A percentile compares a stretch with the other conserved stretches of the same genome.
Conservation (phyloP, 1,140 invertebrate species). For the Drosophila bipectinata region DNA sequence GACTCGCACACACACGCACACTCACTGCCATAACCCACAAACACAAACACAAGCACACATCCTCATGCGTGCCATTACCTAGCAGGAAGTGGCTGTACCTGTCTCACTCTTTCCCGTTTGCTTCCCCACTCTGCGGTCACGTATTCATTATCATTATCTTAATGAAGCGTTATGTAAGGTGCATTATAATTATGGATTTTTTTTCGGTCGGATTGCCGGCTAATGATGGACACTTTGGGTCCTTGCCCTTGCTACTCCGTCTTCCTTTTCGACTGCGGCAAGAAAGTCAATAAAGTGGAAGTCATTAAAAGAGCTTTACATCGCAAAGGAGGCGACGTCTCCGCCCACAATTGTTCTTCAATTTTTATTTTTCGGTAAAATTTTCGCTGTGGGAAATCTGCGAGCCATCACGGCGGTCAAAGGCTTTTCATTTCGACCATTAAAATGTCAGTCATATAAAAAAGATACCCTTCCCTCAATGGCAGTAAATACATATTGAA, state of each 20-base stretch:
- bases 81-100: slow-evolving; percentile 48
- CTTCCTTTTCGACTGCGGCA: slow-evolving; percentile 19
- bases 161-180: slow-evolving; percentile 81
- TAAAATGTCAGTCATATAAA: slow-evolving; percentile 61
- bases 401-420: slow-evolving; percentile 13
- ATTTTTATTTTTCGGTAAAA: slow-evolving; percentile 16
- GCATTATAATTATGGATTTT: slow-evolving; percentile 81
- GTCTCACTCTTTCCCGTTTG: not conserved
- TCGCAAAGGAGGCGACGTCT: slow-evolving; percentile 22
- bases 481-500: slow-evolving; percentile 46
- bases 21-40: slow-evolving; percentile 4
- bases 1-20: slow-evolving; percentile 17
- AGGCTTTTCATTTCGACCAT: slow-evolving; percentile 67
- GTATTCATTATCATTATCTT: slow-evolving; percentile 81
- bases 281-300: slow-evolving; percentile 72
- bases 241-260: slow-evolving; percentile 33
- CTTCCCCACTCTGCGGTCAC: slow-evolving; percentile 56
- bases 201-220: slow-evolving; percentile 48
- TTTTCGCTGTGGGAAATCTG: slow-evolving; percentile 31
- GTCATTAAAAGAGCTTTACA: slow-evolving; percentile 67
- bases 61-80: slow-evolving; percentile 75
- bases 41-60: slow-evolving; percentile 32
- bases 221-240: slow-evolving; percentile 61
- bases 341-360: slow-evolving; percentile 33
- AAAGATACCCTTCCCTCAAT: slow-evolving; percentile 10